These are phyloP conservation scores for Botia kubotai DNA, from an alignment of 2,797 vertebrate species.

Conservation along the genomic window DNA sequence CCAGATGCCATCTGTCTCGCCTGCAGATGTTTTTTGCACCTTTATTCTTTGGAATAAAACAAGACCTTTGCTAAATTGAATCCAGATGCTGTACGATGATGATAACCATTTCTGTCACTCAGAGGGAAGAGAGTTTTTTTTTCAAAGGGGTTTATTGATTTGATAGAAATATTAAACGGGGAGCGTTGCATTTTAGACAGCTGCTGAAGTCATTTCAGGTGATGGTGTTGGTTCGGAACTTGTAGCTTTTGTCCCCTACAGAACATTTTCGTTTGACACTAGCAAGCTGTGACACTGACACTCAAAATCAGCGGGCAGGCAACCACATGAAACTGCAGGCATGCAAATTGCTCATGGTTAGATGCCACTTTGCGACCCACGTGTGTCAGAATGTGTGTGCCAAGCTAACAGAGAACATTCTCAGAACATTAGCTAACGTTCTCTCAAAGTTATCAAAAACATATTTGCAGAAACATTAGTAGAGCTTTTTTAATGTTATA, in stretches of 20 bases:
- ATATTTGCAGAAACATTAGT: too few species aligned
- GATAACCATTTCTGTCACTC: not conserved
- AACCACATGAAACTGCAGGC: conserved; percentile 10
- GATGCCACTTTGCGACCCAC: conserved; percentile 44
- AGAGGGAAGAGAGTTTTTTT: too few species aligned
- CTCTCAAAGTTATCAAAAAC: too few species aligned
- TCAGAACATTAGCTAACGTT: too few species aligned
- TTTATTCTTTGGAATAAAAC: conserved; percentile 10
- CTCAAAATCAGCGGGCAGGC: conserved; percentile 24
- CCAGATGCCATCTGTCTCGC: not conserved
- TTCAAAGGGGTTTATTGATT: not conserved
- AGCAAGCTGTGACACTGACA: conserved; percentile 36
- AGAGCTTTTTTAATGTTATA: too few species aligned
- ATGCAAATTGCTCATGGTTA: conserved; percentile 40
- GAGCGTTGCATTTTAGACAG: not conserved
- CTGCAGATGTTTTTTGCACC: conserved; percentile 8
- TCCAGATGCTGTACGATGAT: not conserved
- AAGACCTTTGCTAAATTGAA: not conserved
- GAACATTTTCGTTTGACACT: conserved; percentile 49
- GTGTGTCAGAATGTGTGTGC: conserved; percentile 24
- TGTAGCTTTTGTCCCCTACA: conserved; percentile 33
- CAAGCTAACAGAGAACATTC: too few species aligned
- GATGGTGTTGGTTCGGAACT: not conserved
- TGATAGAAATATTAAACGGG: not conserved
- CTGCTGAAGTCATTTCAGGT: not conserved